These are phyloP conservation scores for Scaptomyza montana DNA, from an alignment of 1,140 invertebrate genomes.

Conservation along the genomic window DNA sequence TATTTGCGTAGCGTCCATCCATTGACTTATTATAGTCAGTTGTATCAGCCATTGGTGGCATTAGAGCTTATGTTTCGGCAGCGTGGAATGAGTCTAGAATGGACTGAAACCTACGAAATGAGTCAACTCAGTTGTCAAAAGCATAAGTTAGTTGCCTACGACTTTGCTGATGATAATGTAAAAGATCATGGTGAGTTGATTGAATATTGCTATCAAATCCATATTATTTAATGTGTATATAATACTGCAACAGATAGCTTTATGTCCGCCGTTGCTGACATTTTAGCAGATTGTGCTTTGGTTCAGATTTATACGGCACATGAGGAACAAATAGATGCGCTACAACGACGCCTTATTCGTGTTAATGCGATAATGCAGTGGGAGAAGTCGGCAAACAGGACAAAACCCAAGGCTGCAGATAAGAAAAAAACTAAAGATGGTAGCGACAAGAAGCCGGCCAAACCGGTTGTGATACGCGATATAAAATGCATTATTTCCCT, in stretches of 20 bases:
- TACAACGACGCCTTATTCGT: constrained; percentile 19
- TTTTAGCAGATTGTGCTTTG: constrained; percentile 26
- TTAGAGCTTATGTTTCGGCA: constrained; percentile 2
- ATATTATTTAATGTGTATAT: background rate
- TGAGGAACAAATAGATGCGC: constrained; percentile 7
- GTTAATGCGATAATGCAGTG: background rate
- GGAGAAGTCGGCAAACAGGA: too few relatives aligned
- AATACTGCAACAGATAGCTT: constrained; percentile 4
- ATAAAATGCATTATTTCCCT: constrained; percentile 1
- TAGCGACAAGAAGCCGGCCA: background rate
- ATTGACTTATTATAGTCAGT: constrained; percentile 51
- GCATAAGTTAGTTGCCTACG: constrained; percentile 26
- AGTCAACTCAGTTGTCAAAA: constrained; percentile 23
- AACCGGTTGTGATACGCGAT: constrained; percentile 8
- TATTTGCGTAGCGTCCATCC: constrained; percentile 22
- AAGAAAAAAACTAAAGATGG: background rate
- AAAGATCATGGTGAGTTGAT: constrained; percentile 40
- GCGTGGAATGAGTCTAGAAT: background rate
- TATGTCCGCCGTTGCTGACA: constrained; percentile 18
- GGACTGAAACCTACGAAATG: background rate
- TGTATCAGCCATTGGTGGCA: constrained; percentile 32
- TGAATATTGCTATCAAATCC: background rate
- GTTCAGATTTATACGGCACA: constrained; percentile 57
- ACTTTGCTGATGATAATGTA: constrained; percentile 33
- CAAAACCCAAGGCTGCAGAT: too few relatives aligned